A percentile compares a stretch with the other conserved stretches of the same genome.
Evolutionary conservation across 2,888 invertebrate species (phyloP).

Genomic region (Drosophila eohydei): DNA sequence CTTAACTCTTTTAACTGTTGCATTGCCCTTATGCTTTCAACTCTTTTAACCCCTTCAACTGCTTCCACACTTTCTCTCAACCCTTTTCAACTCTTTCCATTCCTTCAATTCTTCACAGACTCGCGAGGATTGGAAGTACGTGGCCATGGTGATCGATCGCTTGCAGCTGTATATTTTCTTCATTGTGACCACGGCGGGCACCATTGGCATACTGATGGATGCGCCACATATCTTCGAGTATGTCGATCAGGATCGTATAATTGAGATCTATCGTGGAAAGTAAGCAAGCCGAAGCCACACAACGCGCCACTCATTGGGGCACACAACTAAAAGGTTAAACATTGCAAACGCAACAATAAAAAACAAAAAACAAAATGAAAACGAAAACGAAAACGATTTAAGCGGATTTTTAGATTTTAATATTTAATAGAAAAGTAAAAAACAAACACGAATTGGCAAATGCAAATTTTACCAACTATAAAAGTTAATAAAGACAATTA

Average conservation of each 20-base stretch:
- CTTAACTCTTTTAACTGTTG: neutral
- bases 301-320: constrained; percentile 10
- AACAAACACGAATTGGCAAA: constrained; percentile 28
- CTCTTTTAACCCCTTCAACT: neutral
- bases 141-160: constrained; percentile 98
- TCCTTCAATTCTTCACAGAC: constrained; percentile 87
- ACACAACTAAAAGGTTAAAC: constrained; percentile 76
- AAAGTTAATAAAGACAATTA: constrained; percentile 43
- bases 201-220: constrained; percentile 97
- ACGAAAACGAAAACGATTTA: constrained; percentile 56
- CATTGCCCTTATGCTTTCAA: neutral
- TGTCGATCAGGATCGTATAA: constrained; percentile 98
- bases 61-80: neutral
- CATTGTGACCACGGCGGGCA: constrained; percentile 97
- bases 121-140: constrained; percentile 99
- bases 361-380: constrained; percentile 8
- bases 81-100: neutral
- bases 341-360: constrained; percentile 83
- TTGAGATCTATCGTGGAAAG: constrained; percentile 97
- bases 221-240: constrained; percentile 99
- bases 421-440: constrained; percentile 34
- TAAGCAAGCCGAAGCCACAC: constrained; percentile 85
- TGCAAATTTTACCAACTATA: constrained; percentile 21
- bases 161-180: constrained; percentile 98
- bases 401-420: constrained; percentile 74